Evolutionary conservation across 1,140 invertebrate species (phyloP), one percentile per base, ranked within the genome.

Genomic region (Venturia canescens): DNA sequence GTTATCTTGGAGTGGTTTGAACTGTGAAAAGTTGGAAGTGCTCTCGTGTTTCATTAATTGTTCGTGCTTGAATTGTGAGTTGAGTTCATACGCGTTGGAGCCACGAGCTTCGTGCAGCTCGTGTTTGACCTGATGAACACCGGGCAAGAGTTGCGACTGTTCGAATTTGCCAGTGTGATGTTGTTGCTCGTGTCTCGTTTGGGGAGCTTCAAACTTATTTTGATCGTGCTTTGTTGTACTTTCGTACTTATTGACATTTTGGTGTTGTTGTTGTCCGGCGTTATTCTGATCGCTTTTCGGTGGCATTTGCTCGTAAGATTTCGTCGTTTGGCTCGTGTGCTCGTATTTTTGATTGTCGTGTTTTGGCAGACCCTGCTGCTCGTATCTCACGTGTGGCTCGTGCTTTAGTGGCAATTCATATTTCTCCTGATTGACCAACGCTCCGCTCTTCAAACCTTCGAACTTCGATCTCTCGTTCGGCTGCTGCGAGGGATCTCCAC

Each of bases 71-170:
- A 86, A 87, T n/a, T 80, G 78, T 26, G 80, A 11, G 72, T 83
- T 86, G 29, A 85, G 84, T 2, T 90, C 89, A 60, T 89, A 89
- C 31, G 89, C 88, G 0, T 44, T 81, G 3, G 82, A 69, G 11
- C 72, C 80, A 57, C 83, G 79, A 23, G 63, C n/a, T 38, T 81
- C 80, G 34, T 79, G 76, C 63, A 81, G 80, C 16, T 88, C 87
- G 78, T 87, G 85, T 31, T 88, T 87, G 9, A 87, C 87, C 7
- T 88, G 82, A 83, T 83, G 82, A 26, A 80, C 79, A 3, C 80
- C 38, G 83, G 86, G 66, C 50, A 82, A 81, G 31, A 83, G 84
- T 48, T 85, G 85, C 74, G 80, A 66, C 9, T 85, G 82, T 29
- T 89, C 87, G 29, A 85, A 88, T 66, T 89, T 87, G 0, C 60